Evolutionary conservation across 2,113 vertebrate genomes (phyloP).

Genomic region (Mormyrus iriodes): DNA sequence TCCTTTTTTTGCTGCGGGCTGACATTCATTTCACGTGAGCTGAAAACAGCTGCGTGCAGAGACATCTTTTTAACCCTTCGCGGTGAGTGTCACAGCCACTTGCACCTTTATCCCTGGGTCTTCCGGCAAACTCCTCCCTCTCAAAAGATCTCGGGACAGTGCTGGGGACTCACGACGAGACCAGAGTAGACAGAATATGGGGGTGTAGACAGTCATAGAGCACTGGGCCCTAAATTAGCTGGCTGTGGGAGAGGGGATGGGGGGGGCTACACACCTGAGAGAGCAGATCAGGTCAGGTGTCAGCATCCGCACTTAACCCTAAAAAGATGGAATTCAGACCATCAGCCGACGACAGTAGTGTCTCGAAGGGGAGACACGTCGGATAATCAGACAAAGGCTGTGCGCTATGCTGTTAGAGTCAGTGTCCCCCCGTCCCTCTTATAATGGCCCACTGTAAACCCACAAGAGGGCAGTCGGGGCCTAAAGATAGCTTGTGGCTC

Average conservation of each 20-base stretch:
- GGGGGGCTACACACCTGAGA: background rate
- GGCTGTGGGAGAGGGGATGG: no score
- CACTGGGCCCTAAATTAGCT: no score
- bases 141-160: background rate
- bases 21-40: conserved; percentile 7
- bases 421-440: background rate
- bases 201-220: no score
- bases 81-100: no score
- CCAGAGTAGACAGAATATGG: no score
- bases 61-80: conserved; percentile 37
- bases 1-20: background rate
- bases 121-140: background rate
- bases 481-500: background rate
- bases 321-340: background rate
- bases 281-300: background rate
- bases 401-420: background rate
- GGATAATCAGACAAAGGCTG: background rate
- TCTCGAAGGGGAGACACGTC: background rate
- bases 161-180: no score
- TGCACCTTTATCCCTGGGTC: background rate
- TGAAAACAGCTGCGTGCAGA: conserved; percentile 13
- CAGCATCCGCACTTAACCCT: background rate
- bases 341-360: background rate
- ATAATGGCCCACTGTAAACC: background rate
- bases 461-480: background rate